Conservation (phyloP, 2,113 vertebrate genomes). For the Myotis lucifugus region DNA sequence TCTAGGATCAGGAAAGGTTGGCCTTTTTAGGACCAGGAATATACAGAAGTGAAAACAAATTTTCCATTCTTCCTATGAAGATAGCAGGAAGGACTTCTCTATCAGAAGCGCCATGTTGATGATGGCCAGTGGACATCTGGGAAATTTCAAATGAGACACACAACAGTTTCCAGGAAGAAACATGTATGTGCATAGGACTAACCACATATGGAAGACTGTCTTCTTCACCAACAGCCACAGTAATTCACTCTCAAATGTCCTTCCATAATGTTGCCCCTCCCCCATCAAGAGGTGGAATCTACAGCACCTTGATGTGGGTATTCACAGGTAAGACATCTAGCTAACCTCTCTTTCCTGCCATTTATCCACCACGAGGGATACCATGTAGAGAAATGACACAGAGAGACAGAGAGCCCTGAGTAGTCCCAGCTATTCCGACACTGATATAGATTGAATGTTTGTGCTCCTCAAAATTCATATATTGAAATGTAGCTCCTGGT, state of each 20-base stretch:
- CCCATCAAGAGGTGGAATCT: not conserved
- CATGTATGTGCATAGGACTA: accelerated
- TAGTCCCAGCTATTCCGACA: too few species aligned
- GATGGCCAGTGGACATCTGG: accelerated
- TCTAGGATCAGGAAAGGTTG: not conserved
- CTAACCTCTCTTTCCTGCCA: not conserved
- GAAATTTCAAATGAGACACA: not conserved
- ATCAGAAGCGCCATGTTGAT: not conserved
- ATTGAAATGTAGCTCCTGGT: not conserved
- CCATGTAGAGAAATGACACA: not conserved
- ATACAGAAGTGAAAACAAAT: not conserved
- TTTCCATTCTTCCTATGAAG: not conserved
- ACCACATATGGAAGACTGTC: not conserved
- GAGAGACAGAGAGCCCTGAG: not conserved
- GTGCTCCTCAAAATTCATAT: not conserved
- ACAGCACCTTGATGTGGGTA: accelerated
- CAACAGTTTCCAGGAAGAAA: not conserved
- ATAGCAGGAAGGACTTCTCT: not conserved
- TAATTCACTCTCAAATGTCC: accelerated
- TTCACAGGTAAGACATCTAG: accelerated
- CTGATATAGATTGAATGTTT: not conserved
- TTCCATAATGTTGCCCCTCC: not conserved
- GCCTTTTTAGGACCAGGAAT: not conserved
- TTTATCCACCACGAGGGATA: not conserved
- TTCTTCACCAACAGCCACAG: accelerated